phyloP scores from a whole-genome alignment of 2,888 invertebrate species.

The Drosophila meridiana region DNA sequence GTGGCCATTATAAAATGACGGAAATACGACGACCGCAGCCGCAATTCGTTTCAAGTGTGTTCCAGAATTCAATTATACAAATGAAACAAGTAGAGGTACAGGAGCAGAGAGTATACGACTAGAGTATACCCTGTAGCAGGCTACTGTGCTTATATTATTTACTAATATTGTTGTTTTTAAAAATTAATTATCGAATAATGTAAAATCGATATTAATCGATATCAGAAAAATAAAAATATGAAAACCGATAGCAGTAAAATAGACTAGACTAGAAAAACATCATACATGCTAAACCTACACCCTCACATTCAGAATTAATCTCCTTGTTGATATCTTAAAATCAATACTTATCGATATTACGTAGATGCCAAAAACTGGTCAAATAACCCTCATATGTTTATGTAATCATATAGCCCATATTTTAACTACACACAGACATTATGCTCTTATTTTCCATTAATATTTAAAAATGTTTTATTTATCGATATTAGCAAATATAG shows the following conservation, averaged over 20 bases:
- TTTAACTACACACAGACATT: not conserved
- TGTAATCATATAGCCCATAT: too few species aligned
- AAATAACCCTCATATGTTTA: too few species aligned
- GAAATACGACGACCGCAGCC: conserved; percentile 58
- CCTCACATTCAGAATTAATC: too few species aligned
- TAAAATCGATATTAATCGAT: not conserved
- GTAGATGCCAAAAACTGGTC: too few species aligned
- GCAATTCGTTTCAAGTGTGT: conserved; percentile 66
- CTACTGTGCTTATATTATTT: not conserved
- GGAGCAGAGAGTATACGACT: not conserved
- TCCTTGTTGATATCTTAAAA: not conserved
- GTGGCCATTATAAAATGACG: conserved; percentile 55
- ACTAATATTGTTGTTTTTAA: too few species aligned
- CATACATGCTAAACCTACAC: too few species aligned
- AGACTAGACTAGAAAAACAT: too few species aligned
- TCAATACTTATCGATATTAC: not conserved
- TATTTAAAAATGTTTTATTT: not conserved
- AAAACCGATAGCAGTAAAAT: too few species aligned
- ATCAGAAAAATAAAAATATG: not conserved
- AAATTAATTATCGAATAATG: too few species aligned
- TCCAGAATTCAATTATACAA: conserved; percentile 17
- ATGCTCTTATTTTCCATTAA: not conserved
- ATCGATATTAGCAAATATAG: not conserved
- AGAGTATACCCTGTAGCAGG: not conserved
- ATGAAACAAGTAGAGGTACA: not conserved